A percentile compares a stretch with the other conserved stretches of the same genome.
phyloP scores from a whole-genome alignment of 92 coral and sea anemone genomes.

The Epizoanthus rinbou region DNA sequence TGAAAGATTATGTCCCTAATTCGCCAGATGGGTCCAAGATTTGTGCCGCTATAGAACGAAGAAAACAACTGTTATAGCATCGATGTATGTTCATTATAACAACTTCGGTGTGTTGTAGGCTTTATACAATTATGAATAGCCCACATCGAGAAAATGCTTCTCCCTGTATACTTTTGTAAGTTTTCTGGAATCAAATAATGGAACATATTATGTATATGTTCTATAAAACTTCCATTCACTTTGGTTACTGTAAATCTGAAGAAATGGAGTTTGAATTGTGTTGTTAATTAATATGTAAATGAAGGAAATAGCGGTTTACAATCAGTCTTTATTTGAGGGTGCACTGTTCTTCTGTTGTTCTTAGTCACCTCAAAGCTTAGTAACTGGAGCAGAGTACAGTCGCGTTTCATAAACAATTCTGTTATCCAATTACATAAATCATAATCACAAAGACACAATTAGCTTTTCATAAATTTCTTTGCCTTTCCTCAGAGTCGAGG shows the following conservation, averaged over 20 bases:
- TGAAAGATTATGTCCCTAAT: neutral
- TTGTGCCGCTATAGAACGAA: neutral
- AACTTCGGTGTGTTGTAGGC: neutral
- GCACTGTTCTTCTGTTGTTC: slow-evolving; percentile 3
- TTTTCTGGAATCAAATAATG: too few species aligned
- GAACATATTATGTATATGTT: too few species aligned
- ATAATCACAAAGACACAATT: slow-evolving; percentile 33
- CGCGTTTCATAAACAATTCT: neutral
- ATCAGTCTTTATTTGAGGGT: neutral
- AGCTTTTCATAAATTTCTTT: neutral
- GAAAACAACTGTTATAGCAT: neutral
- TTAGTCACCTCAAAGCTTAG: neutral
- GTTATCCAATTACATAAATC: slow-evolving; percentile 27
- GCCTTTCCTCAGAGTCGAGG: neutral
- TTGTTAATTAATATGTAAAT: too few species aligned
- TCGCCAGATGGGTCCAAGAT: neutral
- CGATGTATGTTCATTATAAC: neutral
- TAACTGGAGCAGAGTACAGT: neutral
- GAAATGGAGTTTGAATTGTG: too few species aligned
- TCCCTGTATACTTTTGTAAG: too few species aligned
- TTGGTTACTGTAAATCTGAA: too few species aligned
- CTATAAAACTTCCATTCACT: too few species aligned
- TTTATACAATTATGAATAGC: neutral
- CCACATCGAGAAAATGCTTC: too few species aligned
- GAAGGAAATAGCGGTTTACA: too few species aligned